A percentile compares a stretch with the other conserved stretches of the same genome.
These are phyloP conservation scores for Cephus runcator DNA, from an alignment of 2,888 invertebrate species.

Conservation along the genomic window DNA sequence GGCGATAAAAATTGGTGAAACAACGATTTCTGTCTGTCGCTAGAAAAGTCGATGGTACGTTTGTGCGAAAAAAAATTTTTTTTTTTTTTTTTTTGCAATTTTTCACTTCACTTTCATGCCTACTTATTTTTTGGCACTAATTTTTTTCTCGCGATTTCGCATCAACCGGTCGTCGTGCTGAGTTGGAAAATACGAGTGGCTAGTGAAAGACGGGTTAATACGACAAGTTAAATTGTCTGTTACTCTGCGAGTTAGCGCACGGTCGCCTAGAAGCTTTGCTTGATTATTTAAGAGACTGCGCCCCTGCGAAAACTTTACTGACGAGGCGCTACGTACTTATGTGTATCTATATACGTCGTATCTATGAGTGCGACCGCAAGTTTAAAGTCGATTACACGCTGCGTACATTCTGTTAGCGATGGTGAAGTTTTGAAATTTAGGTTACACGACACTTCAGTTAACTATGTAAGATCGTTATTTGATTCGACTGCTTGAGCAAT, in stretches of 20 bases:
- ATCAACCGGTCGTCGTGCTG: background rate
- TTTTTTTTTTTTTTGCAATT: background rate
- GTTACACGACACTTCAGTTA: background rate
- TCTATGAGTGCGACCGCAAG: background rate
- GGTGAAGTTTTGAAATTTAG: background rate
- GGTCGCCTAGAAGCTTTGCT: background rate
- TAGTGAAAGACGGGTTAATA: conserved; percentile 26
- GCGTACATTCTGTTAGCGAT: background rate
- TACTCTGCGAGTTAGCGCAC: background rate
- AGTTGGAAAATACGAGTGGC: conserved; percentile 27
- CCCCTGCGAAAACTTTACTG: background rate
- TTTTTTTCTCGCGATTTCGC: background rate
- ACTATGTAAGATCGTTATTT: background rate
- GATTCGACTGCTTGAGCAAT: background rate
- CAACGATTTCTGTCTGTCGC: background rate
- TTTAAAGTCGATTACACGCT: background rate
- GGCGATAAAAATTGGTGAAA: background rate
- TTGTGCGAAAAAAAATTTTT: background rate
- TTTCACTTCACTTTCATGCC: background rate
- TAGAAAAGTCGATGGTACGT: background rate
- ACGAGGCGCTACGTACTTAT: background rate
- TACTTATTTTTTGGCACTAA: background rate
- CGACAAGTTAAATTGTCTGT: conserved; percentile 4
- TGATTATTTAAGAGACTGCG: background rate
- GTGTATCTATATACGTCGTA: background rate